These are phyloP conservation scores for Stegastes partitus DNA, from an alignment of 2,113 vertebrate genomes.

Conservation along the genomic window DNA sequence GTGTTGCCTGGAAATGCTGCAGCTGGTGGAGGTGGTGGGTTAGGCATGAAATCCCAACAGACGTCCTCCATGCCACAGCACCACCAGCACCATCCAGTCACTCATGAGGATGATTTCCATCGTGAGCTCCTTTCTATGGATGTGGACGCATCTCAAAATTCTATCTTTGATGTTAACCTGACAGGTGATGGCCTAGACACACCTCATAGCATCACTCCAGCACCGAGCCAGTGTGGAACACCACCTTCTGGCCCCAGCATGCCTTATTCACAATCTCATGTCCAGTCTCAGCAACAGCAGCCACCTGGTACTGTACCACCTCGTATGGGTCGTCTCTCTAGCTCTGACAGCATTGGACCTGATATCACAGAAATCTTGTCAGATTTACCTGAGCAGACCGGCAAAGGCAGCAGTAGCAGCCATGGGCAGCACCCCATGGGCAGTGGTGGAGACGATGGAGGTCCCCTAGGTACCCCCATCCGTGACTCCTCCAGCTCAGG, in stretches of 20 bases:
- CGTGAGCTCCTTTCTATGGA: slow-evolving; percentile 98
- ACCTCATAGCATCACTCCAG: slow-evolving; percentile 95
- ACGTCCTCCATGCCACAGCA: slow-evolving; percentile 73
- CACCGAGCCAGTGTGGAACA: slow-evolving; percentile 97
- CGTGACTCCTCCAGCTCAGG: slow-evolving; percentile 97
- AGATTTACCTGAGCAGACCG: slow-evolving; percentile 95
- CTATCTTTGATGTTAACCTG: slow-evolving; percentile 97
- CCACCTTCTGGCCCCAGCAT: slow-evolving; percentile 88
- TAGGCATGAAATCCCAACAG: slow-evolving; percentile 78
- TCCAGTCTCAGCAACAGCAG: slow-evolving; percentile 82
- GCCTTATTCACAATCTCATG: slow-evolving; percentile 81
- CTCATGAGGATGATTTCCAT: slow-evolving; percentile 98
- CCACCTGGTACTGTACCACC: slow-evolving; percentile 86
- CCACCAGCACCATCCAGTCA: slow-evolving; percentile 85
- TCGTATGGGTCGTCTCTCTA: slow-evolving; percentile 94
- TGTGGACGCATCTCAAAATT: slow-evolving; percentile 95
- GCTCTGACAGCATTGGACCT: slow-evolving; percentile 96
- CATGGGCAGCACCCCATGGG: slow-evolving; percentile 82
- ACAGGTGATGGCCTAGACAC: slow-evolving; percentile 94
- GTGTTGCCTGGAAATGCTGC: slow-evolving; percentile 60
- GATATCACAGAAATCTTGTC: slow-evolving; percentile 98
- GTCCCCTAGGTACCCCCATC: slow-evolving; percentile 93
- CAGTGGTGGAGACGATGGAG: slow-evolving; percentile 89
- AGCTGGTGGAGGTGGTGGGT: slow-evolving; percentile 48
- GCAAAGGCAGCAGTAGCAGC: slow-evolving; percentile 85